Conservation (phyloP, 2,113 vertebrate species). For the Carassius gibelio region DNA sequence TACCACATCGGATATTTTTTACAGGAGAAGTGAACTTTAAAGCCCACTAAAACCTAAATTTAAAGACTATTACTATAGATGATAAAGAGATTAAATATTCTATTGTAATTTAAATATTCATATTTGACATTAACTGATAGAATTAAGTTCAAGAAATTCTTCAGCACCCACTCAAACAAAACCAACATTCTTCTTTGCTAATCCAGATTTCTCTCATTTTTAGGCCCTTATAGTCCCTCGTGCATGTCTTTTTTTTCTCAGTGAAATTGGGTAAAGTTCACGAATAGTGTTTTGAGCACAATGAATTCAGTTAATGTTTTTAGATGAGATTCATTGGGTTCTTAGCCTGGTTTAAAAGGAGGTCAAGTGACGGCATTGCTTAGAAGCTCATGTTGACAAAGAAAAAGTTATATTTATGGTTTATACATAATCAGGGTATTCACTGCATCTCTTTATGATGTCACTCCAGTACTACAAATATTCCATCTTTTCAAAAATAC, state of each 20-base stretch:
- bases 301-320: neutral
- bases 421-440: conserved; percentile 36
- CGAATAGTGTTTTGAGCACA: neutral
- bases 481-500: neutral
- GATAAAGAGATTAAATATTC: neutral
- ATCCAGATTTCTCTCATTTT: neutral
- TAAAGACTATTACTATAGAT: neutral
- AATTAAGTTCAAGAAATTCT: neutral
- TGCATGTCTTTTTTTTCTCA: neutral
- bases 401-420: neutral
- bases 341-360: neutral
- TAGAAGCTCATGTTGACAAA: neutral
- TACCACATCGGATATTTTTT: neutral
- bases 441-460: neutral
- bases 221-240: neutral
- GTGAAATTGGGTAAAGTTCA: neutral
- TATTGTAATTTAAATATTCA: neutral
- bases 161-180: neutral
- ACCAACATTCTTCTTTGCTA: neutral
- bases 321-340: neutral
- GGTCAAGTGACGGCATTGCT: neutral
- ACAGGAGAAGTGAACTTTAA: neutral
- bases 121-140: neutral
- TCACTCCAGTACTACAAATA: neutral
- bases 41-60: neutral